phyloP scores from a whole-genome alignment of 2,113 vertebrate species.

The Abramis brama region DNA sequence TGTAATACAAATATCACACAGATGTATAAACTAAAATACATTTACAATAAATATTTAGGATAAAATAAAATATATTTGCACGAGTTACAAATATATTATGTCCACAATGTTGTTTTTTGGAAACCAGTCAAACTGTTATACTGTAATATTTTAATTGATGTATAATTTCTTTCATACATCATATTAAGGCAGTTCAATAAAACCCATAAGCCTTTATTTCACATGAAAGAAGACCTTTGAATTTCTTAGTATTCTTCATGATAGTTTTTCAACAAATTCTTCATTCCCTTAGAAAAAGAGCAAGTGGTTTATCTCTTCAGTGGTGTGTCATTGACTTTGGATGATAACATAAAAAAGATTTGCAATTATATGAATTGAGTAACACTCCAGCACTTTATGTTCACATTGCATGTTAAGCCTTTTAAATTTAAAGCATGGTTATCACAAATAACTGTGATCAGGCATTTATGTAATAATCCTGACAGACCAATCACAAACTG shows the following conservation, averaged over 20 bases:
- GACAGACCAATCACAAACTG: neutral
- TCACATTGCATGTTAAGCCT: neutral
- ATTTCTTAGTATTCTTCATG: neutral
- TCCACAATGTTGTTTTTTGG: neutral
- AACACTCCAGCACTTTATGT: neutral
- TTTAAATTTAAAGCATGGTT: neutral
- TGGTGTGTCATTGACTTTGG: neutral
- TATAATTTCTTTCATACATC: neutral
- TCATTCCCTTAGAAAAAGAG: neutral
- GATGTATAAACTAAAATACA: neutral
- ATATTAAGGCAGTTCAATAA: neutral
- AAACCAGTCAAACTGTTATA: neutral
- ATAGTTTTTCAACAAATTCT: neutral
- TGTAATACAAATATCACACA: neutral
- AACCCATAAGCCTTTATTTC: neutral
- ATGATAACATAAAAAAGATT: neutral
- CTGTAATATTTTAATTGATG: no score
- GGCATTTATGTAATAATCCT: neutral
- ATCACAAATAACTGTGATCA: neutral
- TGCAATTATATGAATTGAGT: neutral
- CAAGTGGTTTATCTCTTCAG: neutral
- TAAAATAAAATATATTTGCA: neutral
- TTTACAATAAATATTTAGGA: neutral
- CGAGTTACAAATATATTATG: neutral
- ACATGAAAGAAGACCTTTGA: conserved; percentile 8